These are phyloP conservation scores for Tinea trinotella DNA, from an alignment of 2,888 invertebrate species.

Conservation along the genomic window DNA sequence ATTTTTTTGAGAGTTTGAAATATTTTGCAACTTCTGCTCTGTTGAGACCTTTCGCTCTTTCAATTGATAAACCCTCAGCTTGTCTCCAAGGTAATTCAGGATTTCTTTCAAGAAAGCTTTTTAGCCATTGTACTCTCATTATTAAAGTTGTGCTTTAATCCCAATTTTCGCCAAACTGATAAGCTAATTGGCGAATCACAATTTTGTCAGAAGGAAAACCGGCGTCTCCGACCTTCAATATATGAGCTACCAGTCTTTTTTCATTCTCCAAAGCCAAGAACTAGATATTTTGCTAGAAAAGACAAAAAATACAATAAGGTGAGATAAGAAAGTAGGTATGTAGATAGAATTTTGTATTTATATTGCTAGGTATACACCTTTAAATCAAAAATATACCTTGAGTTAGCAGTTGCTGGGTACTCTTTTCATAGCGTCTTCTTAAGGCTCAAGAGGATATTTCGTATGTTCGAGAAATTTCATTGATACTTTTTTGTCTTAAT, in stretches of 20 bases:
- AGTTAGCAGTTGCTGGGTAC: too few relatives aligned
- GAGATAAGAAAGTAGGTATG: too few relatives aligned
- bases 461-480: too few relatives aligned
- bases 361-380: too few relatives aligned
- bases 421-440: too few relatives aligned
- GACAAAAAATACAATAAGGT: too few relatives aligned
- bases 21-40: conserved; percentile 28
- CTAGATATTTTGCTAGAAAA: conserved; percentile 20
- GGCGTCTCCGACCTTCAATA: conserved; percentile 24
- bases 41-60: conserved; percentile 28
- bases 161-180: conserved; percentile 21
- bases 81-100: conserved; percentile 27
- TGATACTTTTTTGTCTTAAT: too few relatives aligned
- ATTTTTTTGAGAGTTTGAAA: conserved; percentile 27
- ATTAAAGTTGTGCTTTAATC: conserved; percentile 26
- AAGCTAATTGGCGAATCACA: too few relatives aligned
- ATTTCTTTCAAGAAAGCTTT: conserved; percentile 27
- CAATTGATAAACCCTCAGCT: conserved; percentile 30
- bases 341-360: too few relatives aligned
- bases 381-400: too few relatives aligned
- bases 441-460: too few relatives aligned
- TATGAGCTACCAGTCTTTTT: conserved; percentile 26
- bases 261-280: conserved; percentile 25
- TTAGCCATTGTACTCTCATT: conserved; percentile 27
- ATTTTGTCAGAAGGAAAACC: conserved; percentile 24